Evolutionary conservation across 2,113 vertebrate genomes (phyloP), one percentile per base, ranked within the genome.

Genomic region (Rhagologus leucostigma): DNA sequence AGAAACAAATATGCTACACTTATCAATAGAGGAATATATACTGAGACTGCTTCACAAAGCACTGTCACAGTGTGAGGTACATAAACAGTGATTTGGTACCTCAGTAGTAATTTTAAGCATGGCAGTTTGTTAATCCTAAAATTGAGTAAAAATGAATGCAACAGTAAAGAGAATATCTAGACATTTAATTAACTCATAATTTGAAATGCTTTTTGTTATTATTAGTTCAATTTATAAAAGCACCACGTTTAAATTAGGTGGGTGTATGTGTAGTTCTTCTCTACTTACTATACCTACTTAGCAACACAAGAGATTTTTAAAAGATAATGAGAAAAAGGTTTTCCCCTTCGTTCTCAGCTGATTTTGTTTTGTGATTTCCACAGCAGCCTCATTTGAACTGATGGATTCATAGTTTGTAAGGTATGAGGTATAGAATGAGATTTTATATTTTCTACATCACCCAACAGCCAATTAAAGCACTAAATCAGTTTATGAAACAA

Each of bases 371-470:
- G 13, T 56, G 52, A 42, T 70, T 64, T 33, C n/a, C 47, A 39
- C 0, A 6, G 37, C 47, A 77, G 24, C 67, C 42, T 92, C 0
- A 0, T 86, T 50, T 2, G 9, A 77, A 63, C 68, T 44, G 53
- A 55, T 9, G 11, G 47, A 74, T 67, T 33, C 60, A 42, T 17
- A 74, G 11, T 10, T 78, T 89, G 32, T 37, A 57, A 80, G 19
- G 20, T 56, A 29, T 55, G 37, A 79, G n/a, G 8, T 23, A 55
- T 3, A 80, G 50, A 86, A 77, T 35, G 30, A 55, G 37, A 60
- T 74, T 83, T 71, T 77, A 0, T 79, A 33, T 76, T 82, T 96
- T 81, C 37, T 83, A 5, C 3, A 4, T 65, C 35, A 55, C 14
- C 9, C 21, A 39, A 37, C 29, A 69, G 37, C 13, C 55, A 93